Percentiles rank a stretch among this genome's conserved stretches.
phyloP scores from a whole-genome alignment of 2,797 vertebrate genomes.

The Xerus rutilus region DNA sequence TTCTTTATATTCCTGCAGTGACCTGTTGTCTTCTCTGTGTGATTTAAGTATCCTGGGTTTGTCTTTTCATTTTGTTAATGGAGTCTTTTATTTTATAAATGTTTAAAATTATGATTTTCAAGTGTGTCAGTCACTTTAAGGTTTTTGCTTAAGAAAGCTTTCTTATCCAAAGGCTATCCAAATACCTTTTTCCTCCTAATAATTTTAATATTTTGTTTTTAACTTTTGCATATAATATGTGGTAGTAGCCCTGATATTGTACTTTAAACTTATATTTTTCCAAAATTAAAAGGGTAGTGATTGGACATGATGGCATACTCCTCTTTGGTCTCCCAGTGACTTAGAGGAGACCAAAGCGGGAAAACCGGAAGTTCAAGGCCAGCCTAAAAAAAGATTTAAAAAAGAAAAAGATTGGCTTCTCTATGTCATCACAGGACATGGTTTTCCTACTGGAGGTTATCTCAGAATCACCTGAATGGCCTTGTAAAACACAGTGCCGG shows the following conservation, averaged over 20 bases:
- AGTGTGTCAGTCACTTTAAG: background rate
- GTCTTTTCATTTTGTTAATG: constrained; percentile 28
- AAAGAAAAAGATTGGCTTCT: background rate
- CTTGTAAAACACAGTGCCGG: background rate
- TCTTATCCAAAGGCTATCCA: background rate
- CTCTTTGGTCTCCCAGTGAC: too few species aligned
- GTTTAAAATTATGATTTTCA: constrained; percentile 8
- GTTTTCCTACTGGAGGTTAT: background rate
- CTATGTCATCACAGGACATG: background rate
- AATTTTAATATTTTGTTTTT: constrained; percentile 33
- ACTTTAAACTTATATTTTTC: background rate
- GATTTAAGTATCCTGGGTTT: background rate
- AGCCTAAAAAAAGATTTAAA: too few species aligned
- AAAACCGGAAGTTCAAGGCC: too few species aligned
- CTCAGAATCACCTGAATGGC: background rate
- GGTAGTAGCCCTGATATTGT: background rate
- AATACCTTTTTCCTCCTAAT: constrained; percentile 19
- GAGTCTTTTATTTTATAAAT: constrained; percentile 2
- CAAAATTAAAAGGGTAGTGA: background rate
- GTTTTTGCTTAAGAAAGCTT: constrained; percentile 45
- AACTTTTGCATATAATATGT: background rate
- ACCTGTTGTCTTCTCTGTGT: background rate
- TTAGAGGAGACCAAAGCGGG: too few species aligned
- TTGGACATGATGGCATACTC: too few species aligned
- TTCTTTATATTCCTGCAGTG: background rate